phyloP scores from a whole-genome alignment of 2,113 vertebrate species.

The Dromas ardeola region DNA sequence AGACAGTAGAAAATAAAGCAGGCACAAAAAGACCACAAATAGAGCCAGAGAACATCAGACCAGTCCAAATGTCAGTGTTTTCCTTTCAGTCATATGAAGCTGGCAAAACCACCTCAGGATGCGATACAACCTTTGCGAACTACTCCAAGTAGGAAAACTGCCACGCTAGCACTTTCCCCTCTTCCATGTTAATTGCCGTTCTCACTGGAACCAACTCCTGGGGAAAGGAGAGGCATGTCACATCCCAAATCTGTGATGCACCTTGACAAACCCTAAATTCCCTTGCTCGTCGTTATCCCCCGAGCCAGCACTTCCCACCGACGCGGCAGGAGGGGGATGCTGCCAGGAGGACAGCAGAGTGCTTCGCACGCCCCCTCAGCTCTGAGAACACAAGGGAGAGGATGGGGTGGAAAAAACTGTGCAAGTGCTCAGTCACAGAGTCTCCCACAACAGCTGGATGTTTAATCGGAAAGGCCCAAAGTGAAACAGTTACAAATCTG shows the following conservation, averaged over 20 bases:
- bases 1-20: neutral
- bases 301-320: neutral
- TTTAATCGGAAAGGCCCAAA: neutral
- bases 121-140: neutral
- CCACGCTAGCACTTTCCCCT: neutral
- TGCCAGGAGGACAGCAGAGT: neutral
- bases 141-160: neutral
- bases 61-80: neutral
- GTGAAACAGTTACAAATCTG: neutral
- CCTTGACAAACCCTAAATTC: neutral
- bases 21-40: neutral
- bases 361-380: accelerated
- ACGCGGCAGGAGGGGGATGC: neutral
- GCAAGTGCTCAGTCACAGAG: neutral
- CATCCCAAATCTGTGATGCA: neutral
- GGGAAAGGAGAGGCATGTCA: neutral
- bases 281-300: neutral
- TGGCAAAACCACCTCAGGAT: constrained; percentile 5
- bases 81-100: neutral
- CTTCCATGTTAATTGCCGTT: neutral
- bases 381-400: neutral
- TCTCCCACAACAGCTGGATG: neutral
- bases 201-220: neutral
- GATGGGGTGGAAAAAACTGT: neutral
- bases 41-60: neutral